phyloP scores from a whole-genome alignment of 2,888 invertebrate species.

The Tryphoninae sp. region DNA sequence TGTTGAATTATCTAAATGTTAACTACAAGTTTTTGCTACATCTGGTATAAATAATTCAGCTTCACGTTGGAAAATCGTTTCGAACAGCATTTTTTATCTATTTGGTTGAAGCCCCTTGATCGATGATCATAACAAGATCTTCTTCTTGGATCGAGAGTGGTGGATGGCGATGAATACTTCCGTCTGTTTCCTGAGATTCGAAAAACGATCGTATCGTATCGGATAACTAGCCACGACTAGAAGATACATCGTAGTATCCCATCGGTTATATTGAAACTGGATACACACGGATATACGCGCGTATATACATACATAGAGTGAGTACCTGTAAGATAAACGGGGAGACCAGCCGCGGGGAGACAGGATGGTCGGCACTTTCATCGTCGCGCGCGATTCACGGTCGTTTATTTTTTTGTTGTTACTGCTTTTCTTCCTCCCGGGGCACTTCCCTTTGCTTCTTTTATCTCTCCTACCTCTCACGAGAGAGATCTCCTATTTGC shows the following conservation, averaged over 20 bases:
- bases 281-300: slow-evolving; percentile 56
- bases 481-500: slow-evolving; percentile 63
- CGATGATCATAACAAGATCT: slow-evolving; percentile 19
- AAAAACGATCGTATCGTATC: slow-evolving; percentile 48
- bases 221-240: slow-evolving; percentile 33
- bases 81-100: too few relatives aligned
- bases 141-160: not conserved
- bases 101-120: not conserved
- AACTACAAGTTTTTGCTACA: not conserved
- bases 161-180: not conserved
- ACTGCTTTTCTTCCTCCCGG: slow-evolving; percentile 59
- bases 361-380: slow-evolving; percentile 72
- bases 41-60: not conserved
- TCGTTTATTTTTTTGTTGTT: slow-evolving; percentile 55
- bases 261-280: slow-evolving; percentile 48
- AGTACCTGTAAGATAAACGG: not conserved
- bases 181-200: not conserved
- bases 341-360: slow-evolving; percentile 40
- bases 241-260: slow-evolving; percentile 20
- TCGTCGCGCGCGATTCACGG: slow-evolving; percentile 58
- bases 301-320: not conserved
- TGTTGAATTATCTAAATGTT: not conserved
- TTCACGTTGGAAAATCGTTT: not conserved
- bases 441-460: slow-evolving; percentile 57
- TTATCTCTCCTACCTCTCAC: slow-evolving; percentile 61